Evolutionary conservation across 1,140 invertebrate genomes (phyloP), one percentile per base, ranked within the genome.

Genomic region (Diploscapter pachys): DNA sequence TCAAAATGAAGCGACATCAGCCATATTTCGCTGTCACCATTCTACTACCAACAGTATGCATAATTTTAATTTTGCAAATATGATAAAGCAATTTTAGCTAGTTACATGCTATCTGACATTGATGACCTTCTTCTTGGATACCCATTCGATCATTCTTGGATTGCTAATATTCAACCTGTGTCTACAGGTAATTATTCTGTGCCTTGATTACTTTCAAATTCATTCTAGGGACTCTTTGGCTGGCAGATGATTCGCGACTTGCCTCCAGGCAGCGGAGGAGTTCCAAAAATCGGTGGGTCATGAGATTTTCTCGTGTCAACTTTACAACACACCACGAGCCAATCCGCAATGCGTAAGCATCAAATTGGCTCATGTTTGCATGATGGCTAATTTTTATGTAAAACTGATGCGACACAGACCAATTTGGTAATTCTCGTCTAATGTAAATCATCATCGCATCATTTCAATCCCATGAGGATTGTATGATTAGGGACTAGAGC

Each of bases 21-120:
- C 82, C 82, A 0, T 83, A 83, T 62, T 79, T 78, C 66, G 59
- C 71, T 3, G 50, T 83, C 9, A 85, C 78, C n/a, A 55, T 85
- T 13, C 54, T 83, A 5, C 8, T 80, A 49, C 82, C 82, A n/a
- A 79, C 71, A 68, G 82, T 83, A 63, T 76, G 73, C 50, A 48
- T 5, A 73, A 72, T 13, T 51, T 4, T n/a, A 11, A 6, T 49
- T 72, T 52, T 50, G n/a, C 0, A 9, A 63, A 51, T 3, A 50
- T 8, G 31, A 5, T 4, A 9, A 63, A 4, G 2, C n/a, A n/a
- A 11, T 79, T 82, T 69, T 48, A 81, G 80, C 13, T 81, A 48
- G 72, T 81, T 13, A 80, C 80, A 51, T 61, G 51, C 9, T 9
- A 77, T 9, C 13, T 82, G 4, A 76, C 80, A n/a, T 67, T 82